Evolutionary conservation across 2,113 vertebrate genomes (phyloP), one percentile per base, ranked within the genome.

Genomic region (Caloenas nicobarica): DNA sequence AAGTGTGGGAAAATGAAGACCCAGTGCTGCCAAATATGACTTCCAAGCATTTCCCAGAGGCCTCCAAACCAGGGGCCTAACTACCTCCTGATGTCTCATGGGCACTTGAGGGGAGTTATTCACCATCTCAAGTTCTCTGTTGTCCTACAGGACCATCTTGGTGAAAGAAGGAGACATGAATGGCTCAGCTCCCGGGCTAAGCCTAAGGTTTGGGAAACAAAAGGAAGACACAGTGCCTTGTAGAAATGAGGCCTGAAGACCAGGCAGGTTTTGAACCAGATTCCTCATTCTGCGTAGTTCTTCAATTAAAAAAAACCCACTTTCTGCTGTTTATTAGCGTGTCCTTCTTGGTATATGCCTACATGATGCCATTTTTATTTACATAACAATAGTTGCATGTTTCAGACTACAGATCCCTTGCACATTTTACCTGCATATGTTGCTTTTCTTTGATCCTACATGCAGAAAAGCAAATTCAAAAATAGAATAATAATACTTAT

Each of bases 281-380:
- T 22, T 10, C 22, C 7, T 84, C 40, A 29, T 80, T 69, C 7
- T 18, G 5, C 2, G 25, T 10, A 16, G 12, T 12, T 86, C 10
- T 26, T 77, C 0, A 58, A 28, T 24, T 3, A 23, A 71, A 86
- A 68, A 73, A 60, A 50, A 19, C 0, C 0, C 29, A 31, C 7
- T 58, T 89, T 69, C 18, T 89, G 28, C 7, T 78, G 16, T 7
- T n/a, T 74, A 74, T 66, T 83, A 58, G 1, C 4, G 6, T 0
- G 0, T 72, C 18, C 7, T 77, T 70, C 7, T 40, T 73, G 15
- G 4, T 17, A 17, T 34, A 29, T 34, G 7, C 9, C 11, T 19
- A n/a, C 5, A 51, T 2, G 1, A 8, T 54, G 13, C 3, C 73
- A 42, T 40, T 80, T 87, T 69, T 50, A 50, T 51, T 71, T 87